These are phyloP conservation scores for Gymnothorax reevesii DNA, from an alignment of 2,797 vertebrate species.

Conservation along the genomic window DNA sequence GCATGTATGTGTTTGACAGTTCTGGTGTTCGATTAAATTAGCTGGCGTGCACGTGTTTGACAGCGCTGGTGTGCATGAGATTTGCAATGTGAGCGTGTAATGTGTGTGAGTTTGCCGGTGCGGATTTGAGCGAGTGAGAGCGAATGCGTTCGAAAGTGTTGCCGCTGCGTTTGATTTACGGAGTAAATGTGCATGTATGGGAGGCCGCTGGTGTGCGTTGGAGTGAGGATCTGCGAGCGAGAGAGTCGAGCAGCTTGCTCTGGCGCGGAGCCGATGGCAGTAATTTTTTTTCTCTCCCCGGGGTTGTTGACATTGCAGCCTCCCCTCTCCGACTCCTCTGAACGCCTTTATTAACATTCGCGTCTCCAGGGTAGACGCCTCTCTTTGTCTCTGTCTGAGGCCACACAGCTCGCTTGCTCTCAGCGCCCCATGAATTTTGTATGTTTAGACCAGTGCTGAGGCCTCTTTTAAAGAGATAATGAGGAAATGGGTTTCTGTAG, in stretches of 20 bases:
- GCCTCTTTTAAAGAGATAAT: background rate
- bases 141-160: background rate
- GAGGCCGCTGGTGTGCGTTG: background rate
- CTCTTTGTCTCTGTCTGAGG: conserved; percentile 12
- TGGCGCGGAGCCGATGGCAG: conserved; percentile 20
- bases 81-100: background rate
- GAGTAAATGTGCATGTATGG: background rate
- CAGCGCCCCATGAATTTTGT: background rate
- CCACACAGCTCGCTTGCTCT: background rate
- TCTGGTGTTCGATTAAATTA: background rate
- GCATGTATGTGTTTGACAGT: conserved; percentile 33
- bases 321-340: background rate
- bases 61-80: background rate
- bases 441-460: background rate
- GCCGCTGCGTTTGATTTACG: conserved; percentile 13
- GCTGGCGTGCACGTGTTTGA: background rate
- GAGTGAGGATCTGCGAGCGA: background rate
- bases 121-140: background rate
- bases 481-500: background rate
- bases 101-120: background rate
- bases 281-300: conserved; percentile 45
- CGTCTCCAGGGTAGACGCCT: background rate
- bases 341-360: background rate
- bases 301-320: conserved; percentile 54
- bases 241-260: conserved; percentile 44